Evolutionary conservation across 1,140 invertebrate species (phyloP).

Genomic region (Formica exsecta): DNA sequence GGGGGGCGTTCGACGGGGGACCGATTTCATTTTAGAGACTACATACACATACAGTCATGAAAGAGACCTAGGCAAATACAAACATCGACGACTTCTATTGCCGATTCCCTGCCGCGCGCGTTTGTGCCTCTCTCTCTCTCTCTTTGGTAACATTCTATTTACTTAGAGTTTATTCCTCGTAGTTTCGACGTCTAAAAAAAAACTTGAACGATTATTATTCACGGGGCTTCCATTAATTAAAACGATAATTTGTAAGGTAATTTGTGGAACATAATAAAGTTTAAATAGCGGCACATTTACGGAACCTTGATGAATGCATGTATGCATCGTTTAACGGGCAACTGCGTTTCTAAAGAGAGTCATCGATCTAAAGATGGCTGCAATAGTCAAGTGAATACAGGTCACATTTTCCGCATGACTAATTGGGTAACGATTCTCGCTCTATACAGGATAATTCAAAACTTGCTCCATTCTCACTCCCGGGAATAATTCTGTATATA

Average conservation of each 20-base stretch:
- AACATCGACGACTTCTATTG: conserved; percentile 12
- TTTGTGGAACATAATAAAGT: conserved; percentile 20
- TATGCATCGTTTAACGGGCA: conserved; percentile 58
- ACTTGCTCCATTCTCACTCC: not conserved
- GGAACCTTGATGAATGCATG: conserved; percentile 47
- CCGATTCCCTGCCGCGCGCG: conserved; percentile 11
- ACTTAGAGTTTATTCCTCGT: conserved; percentile 33
- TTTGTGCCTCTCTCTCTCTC: not conserved
- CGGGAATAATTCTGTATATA: not conserved
- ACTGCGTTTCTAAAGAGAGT: conserved; percentile 59
- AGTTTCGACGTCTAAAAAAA: not conserved
- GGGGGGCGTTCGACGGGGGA: conserved; percentile 39
- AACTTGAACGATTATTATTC: not conserved
- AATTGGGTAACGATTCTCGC: conserved; percentile 45
- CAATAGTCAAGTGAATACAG: conserved; percentile 58
- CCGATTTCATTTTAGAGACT: conserved; percentile 52
- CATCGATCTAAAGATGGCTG: conserved; percentile 64
- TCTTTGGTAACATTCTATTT: conserved; percentile 41
- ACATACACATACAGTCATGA: conserved; percentile 7
- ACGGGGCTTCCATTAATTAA: conserved; percentile 7
- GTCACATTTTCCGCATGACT: conserved; percentile 60
- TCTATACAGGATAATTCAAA: conserved; percentile 31
- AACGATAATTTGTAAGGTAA: not conserved
- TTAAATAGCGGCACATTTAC: conserved; percentile 44
- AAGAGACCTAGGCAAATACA: conserved; percentile 27